Conservation (phyloP, 2,113 vertebrate species). For the Rhombomys opimus region DNA sequence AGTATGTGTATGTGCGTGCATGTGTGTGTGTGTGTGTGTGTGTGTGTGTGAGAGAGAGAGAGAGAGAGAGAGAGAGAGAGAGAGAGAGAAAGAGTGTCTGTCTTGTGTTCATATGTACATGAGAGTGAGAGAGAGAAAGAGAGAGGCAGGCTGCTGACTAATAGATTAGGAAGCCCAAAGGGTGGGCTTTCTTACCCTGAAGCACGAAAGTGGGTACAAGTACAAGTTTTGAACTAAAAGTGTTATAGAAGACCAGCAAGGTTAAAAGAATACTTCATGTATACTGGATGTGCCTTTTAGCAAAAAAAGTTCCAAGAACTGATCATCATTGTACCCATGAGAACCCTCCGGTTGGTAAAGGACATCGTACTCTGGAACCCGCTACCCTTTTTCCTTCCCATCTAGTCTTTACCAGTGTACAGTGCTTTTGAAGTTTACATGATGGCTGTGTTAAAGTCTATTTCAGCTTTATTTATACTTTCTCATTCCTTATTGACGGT, state of each 20-base stretch:
- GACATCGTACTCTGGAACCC: background rate
- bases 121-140: background rate
- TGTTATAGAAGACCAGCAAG: constrained; percentile 46
- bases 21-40: background rate
- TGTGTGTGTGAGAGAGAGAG: too few species aligned
- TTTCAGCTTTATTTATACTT: constrained; percentile 63
- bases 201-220: constrained; percentile 47
- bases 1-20: too few species aligned
- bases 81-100: background rate
- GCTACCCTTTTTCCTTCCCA: constrained; percentile 11
- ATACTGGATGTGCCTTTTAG: constrained; percentile 65
- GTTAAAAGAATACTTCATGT: background rate
- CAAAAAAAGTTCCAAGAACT: background rate
- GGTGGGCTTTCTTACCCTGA: constrained; percentile 45
- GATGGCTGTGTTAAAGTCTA: background rate
- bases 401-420: background rate
- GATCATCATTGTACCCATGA: background rate
- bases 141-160: background rate
- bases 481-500: constrained; percentile 22
- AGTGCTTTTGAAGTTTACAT: constrained; percentile 48
- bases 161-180: constrained; percentile 64
- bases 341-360: background rate
- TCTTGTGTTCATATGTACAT: too few species aligned
- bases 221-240: constrained; percentile 53
- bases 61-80: background rate